phyloP scores from a whole-genome alignment of 2,888 invertebrate genomes.

The Tenthredo scrophulariae region DNA sequence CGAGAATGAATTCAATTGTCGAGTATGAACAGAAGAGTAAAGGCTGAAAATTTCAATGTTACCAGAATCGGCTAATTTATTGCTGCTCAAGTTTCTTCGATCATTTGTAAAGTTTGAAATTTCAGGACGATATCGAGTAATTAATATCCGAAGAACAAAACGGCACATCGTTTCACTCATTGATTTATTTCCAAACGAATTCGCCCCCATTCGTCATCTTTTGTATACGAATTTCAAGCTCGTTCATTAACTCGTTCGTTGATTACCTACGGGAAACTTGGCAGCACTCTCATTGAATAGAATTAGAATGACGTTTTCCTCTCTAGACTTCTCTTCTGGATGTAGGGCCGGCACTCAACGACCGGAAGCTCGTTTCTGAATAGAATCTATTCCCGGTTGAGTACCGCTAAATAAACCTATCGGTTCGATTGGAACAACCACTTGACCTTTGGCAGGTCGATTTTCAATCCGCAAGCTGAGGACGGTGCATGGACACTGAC shows the following conservation, averaged over 20 bases:
- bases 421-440: constrained; percentile 34
- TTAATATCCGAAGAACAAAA: neutral
- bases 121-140: neutral
- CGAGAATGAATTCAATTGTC: constrained; percentile 1
- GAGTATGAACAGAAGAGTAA: neutral
- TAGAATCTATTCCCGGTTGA: constrained; percentile 9
- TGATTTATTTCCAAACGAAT: neutral
- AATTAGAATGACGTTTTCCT: constrained; percentile 4
- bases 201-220: neutral
- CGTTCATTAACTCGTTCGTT: neutral
- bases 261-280: neutral
- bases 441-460: constrained; percentile 25
- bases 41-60: neutral
- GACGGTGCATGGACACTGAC: neutral
- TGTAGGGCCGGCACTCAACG: neutral
- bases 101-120: neutral
- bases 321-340: neutral
- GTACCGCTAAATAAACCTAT: constrained; percentile 37
- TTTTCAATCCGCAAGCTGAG: neutral
- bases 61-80: neutral
- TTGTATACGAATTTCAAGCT: neutral
- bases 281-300: neutral
- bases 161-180: neutral
- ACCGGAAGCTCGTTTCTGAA: neutral
- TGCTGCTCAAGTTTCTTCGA: neutral